Evolutionary conservation across 2,113 vertebrate species (phyloP), one percentile per base, ranked within the genome.

Genomic region (Strigops habroptila): DNA sequence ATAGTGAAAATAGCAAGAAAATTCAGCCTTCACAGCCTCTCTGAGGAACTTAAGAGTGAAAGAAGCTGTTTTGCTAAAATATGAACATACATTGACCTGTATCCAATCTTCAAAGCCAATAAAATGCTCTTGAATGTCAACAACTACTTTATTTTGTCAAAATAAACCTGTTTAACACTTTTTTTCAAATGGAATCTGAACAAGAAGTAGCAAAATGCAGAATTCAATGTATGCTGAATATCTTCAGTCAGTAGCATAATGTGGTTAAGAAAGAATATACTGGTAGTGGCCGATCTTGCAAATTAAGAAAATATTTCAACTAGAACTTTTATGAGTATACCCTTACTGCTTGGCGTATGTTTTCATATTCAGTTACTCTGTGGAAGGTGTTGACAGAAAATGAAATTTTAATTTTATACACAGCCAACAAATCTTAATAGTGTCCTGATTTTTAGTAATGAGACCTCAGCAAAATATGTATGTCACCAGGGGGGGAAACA

Each of bases 321-420:
- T 83, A 63, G 59, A 90, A 81, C 59, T 93, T 91, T 62, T 76
- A 17, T 67, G 78, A 82, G 46, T 94, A 7, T 88, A 83, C 43
- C 35, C 90, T 68, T 96, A 41, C 93, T 93, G 93, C 90, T 88
- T 97, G 95, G 90, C 73, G 10, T 92, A 57, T 93, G 91, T 97
- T 97, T 96, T 95, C 93, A 86, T 96, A 86, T 93, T 96, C 95
- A 84, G 88, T 94, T 94, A 90, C 88, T 90, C 78, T 90, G 93
- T 90, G 80, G 90, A 96, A 97, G 93, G 96, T 96, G 96, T 97
- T 96, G 96, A 96, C 95, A 95, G 95, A 96, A 95, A 96, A 96
- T 95, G 95, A 97, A 97, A 95, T 96, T 96, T 96, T 91, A 94
- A 95, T 95, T 97, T 95, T 94, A 88, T 86, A 93, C 93, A 91